These are phyloP conservation scores for Falco berigora DNA, from an alignment of 2,797 vertebrate species.

Conservation along the genomic window DNA sequence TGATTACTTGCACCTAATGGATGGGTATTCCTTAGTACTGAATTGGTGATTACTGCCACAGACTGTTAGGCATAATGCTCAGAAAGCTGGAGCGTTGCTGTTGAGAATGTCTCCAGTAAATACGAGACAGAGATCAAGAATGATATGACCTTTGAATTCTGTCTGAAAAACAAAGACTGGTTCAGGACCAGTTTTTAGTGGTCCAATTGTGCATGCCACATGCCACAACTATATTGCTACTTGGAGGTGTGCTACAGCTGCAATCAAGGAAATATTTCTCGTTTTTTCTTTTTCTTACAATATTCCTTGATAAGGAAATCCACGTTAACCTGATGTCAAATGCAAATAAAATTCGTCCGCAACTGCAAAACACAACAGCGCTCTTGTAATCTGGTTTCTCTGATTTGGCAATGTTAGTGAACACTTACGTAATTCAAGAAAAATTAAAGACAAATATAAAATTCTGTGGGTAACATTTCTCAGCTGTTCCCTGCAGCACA, in stretches of 20 bases:
- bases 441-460: not conserved
- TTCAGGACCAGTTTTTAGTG: not conserved
- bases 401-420: not conserved
- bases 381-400: not conserved
- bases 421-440: not conserved
- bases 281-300: not conserved
- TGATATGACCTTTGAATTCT: not conserved
- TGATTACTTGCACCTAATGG: not conserved
- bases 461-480: not conserved
- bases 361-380: not conserved
- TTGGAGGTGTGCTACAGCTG: not conserved
- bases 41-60: not conserved
- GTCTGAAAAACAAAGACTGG: not conserved
- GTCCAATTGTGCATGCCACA: not conserved
- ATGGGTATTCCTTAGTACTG: not conserved
- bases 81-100: not conserved
- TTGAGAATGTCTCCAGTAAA: not conserved
- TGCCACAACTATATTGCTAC: not conserved
- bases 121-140: not conserved
- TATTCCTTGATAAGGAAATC: not conserved
- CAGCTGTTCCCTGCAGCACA: not conserved
- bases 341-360: not conserved
- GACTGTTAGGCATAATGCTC: not conserved
- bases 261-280: not conserved
- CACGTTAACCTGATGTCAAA: not conserved